These are phyloP conservation scores for Syngnathus acus DNA, from an alignment of 2,797 vertebrate genomes.

Conservation along the genomic window DNA sequence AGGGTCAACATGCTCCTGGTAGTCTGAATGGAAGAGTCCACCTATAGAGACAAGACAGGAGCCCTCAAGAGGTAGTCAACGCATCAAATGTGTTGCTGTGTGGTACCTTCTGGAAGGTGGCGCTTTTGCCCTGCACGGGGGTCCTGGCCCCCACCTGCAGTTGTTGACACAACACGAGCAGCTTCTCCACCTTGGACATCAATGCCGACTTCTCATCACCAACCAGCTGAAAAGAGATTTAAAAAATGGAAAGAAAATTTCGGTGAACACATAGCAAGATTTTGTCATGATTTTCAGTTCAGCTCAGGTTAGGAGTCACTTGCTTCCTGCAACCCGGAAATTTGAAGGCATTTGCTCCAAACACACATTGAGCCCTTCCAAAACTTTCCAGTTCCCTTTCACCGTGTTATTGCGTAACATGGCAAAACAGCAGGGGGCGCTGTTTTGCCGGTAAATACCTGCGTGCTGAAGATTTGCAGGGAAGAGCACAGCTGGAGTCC, in stretches of 20 bases:
- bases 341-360: background rate
- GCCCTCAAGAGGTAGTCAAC: background rate
- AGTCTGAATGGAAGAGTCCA: slow-evolving; percentile 86
- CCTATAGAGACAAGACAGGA: slow-evolving; percentile 58
- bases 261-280: too few species aligned
- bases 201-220: slow-evolving; percentile 81
- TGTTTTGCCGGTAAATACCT: slow-evolving; percentile 67
- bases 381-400: too few species aligned
- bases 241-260: background rate
- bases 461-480: slow-evolving; percentile 79
- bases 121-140: slow-evolving; percentile 84
- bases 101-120: slow-evolving; percentile 89
- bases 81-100: background rate
- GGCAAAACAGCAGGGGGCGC: background rate
- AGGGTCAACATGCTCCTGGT: slow-evolving; percentile 77
- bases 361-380: too few species aligned
- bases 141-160: slow-evolving; percentile 82
- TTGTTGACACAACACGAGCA: slow-evolving; percentile 81
- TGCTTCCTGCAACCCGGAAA: too few species aligned
- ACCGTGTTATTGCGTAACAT: background rate
- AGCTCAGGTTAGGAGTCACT: background rate
- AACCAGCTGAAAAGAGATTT: slow-evolving; percentile 68
- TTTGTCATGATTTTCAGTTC: background rate
- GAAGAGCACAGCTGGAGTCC: slow-evolving; percentile 84
- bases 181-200: slow-evolving; percentile 84